Evolutionary conservation across 2,113 vertebrate genomes (phyloP).

Genomic region (Channa maculata): DNA sequence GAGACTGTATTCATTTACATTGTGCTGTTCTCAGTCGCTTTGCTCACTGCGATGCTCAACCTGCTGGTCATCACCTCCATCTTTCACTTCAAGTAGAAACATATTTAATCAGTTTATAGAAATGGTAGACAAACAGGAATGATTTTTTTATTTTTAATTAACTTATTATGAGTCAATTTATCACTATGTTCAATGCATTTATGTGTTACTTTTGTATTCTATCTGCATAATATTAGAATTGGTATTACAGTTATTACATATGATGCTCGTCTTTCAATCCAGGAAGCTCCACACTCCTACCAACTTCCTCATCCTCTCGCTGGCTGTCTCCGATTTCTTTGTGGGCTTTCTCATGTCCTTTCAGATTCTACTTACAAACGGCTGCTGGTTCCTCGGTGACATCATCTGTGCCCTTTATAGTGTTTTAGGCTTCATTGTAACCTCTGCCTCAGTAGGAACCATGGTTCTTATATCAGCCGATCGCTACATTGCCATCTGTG

Average conservation of each 20-base stretch:
- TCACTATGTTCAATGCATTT: too few relatives aligned
- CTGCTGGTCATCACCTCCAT: conserved; percentile 52
- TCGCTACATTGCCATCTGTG: conserved; percentile 49
- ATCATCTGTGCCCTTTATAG: neutral
- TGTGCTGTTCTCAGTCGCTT: conserved; percentile 1
- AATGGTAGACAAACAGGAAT: too few relatives aligned
- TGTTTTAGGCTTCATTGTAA: neutral
- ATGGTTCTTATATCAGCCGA: conserved; percentile 52
- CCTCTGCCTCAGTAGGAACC: conserved; percentile 27
- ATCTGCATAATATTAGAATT: too few relatives aligned
- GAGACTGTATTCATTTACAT: neutral
- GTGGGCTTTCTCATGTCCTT: conserved; percentile 30
- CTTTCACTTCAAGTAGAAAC: conserved; percentile 28
- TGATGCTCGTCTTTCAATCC: neutral
- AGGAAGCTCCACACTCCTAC: conserved; percentile 77
- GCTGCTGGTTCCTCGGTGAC: conserved; percentile 41
- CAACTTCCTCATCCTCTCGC: conserved; percentile 69
- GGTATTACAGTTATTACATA: neutral
- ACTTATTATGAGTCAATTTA: too few relatives aligned
- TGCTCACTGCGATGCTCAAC: conserved; percentile 41
- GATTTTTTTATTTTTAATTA: too few relatives aligned
- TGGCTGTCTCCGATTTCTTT: conserved; percentile 26
- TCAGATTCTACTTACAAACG: neutral
- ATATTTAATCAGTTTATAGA: neutral
- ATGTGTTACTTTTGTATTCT: too few relatives aligned